These are phyloP conservation scores for Cyanoramphus novaezelandiae DNA, from an alignment of 2,113 vertebrate genomes.

Conservation along the genomic window DNA sequence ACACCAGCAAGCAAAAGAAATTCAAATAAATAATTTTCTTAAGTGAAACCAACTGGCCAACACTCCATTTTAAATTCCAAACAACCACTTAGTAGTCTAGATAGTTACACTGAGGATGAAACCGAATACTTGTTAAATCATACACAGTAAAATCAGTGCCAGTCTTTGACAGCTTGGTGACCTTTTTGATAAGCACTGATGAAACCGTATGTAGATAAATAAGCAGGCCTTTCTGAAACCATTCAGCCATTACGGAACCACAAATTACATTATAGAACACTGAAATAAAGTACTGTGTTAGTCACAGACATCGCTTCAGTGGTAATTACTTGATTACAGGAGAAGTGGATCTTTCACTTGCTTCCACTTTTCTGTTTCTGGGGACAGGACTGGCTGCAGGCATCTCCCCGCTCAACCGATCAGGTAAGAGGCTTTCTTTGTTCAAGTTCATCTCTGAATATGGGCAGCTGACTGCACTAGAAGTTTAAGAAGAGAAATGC, in stretches of 20 bases:
- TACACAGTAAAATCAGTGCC: background rate
- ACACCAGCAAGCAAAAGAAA: background rate
- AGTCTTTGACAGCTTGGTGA: background rate
- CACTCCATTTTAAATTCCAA: background rate
- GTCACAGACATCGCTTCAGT: background rate
- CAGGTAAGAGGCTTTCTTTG: conserved; percentile 82
- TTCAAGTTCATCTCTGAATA: conserved; percentile 87
- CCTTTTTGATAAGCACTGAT: background rate
- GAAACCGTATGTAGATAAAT: background rate
- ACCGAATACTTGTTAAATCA: background rate
- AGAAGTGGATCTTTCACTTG: conserved; percentile 68
- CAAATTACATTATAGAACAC: background rate
- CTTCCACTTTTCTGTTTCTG: conserved; percentile 73
- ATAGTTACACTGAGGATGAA: background rate
- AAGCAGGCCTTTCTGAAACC: background rate
- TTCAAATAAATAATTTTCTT: background rate
- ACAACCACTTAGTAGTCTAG: background rate
- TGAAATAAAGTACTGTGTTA: background rate
- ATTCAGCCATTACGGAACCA: background rate
- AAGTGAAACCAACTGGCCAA: background rate
- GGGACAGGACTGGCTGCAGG: conserved; percentile 70
- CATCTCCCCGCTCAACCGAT: conserved; percentile 84
- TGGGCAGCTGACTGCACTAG: conserved; percentile 82
- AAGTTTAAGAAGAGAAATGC: conserved; percentile 30
- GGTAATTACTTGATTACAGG: conserved; percentile 76